Percentiles rank a stretch among this genome's conserved stretches.
phyloP scores from a whole-genome alignment of 2,797 vertebrate species.

The Silurus aristotelis region DNA sequence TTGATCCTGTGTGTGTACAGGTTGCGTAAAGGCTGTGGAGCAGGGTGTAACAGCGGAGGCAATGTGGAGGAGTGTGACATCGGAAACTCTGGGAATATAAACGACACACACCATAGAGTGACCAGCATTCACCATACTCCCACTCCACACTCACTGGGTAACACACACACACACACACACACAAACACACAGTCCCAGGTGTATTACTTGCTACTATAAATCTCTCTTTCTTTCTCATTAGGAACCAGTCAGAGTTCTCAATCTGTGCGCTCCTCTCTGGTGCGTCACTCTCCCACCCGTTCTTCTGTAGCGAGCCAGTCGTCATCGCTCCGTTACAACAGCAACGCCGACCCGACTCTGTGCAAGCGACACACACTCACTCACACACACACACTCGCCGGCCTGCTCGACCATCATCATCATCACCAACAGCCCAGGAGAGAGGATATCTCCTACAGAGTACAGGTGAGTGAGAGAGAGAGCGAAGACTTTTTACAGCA shows the following conservation, averaged over 20 bases:
- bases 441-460: slow-evolving; percentile 95
- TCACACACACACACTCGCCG: slow-evolving; percentile 27
- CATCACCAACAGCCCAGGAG: slow-evolving; percentile 80
- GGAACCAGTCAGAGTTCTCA: slow-evolving; percentile 96
- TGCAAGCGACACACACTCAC: slow-evolving; percentile 82
- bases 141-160: slow-evolving; percentile 78
- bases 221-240: slow-evolving; percentile 53
- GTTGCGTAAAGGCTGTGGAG: slow-evolving; percentile 94
- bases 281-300: slow-evolving; percentile 92
- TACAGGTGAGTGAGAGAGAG: slow-evolving; percentile 80
- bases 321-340: slow-evolving; percentile 92
- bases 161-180: background rate
- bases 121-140: slow-evolving; percentile 78
- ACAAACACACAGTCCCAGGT: background rate
- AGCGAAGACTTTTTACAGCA: background rate
- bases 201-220: background rate
- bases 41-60: slow-evolving; percentile 97
- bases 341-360: slow-evolving; percentile 79
- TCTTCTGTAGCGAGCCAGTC: slow-evolving; percentile 94
- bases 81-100: slow-evolving; percentile 59
- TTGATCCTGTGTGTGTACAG: slow-evolving; percentile 64
- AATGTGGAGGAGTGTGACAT: slow-evolving; percentile 86
- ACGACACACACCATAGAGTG: slow-evolving; percentile 77
- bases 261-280: slow-evolving; percentile 89
- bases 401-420: slow-evolving; percentile 74